phyloP scores from a whole-genome alignment of 1,140 invertebrate species.

The Pogonognathellus flavescens region DNA sequence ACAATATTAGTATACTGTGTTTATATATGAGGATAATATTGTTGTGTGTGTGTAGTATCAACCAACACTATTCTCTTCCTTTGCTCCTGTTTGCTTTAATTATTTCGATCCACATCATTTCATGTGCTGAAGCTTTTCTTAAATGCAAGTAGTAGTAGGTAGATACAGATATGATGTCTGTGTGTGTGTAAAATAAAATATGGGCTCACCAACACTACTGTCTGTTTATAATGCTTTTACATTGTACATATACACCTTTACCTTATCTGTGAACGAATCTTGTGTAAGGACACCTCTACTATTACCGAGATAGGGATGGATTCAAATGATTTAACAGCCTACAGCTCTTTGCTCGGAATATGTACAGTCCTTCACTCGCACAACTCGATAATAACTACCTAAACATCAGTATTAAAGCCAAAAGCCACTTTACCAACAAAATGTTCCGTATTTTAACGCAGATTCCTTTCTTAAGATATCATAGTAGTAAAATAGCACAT shows the following conservation, averaged over 20 bases:
- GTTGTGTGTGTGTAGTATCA: background rate
- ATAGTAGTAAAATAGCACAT: background rate
- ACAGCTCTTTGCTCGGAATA: constrained; percentile 23
- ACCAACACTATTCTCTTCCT: constrained; percentile 54
- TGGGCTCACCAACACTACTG: background rate
- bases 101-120: constrained; percentile 57
- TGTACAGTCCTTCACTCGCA: background rate
- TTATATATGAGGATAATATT: too few relatives aligned
- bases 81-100: constrained; percentile 63
- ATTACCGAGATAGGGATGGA: background rate
- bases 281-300: background rate
- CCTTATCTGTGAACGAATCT: background rate
- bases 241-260: background rate
- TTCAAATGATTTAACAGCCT: constrained; percentile 21
- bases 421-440: background rate
- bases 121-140: background rate
- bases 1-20: too few relatives aligned
- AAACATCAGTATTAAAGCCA: constrained; percentile 20
- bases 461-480: constrained; percentile 40
- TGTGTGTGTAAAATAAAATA: background rate
- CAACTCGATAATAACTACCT: constrained; percentile 37
- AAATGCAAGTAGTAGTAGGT: too few relatives aligned
- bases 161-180: background rate
- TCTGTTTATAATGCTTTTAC: constrained; percentile 9
- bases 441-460: background rate